Evolutionary conservation across 2,797 vertebrate species (phyloP).

Genomic region (Graptemys geographica): DNA sequence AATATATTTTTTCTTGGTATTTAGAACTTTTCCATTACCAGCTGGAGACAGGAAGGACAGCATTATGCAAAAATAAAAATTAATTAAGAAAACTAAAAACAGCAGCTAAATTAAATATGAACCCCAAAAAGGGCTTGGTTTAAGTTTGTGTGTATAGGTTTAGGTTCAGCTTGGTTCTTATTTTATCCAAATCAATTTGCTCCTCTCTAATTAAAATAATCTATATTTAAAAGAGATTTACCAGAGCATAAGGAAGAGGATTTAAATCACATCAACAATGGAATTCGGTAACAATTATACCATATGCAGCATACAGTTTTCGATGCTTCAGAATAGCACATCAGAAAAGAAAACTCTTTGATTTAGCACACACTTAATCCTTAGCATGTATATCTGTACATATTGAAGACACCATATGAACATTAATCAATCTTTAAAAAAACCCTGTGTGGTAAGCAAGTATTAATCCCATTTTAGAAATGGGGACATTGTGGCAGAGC

Average conservation of each 20-base stretch:
- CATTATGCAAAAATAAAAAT: not conserved
- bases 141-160: not conserved
- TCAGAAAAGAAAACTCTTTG: not conserved
- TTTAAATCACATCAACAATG: not conserved
- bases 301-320: not conserved
- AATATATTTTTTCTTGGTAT: not conserved
- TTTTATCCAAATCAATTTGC: not conserved
- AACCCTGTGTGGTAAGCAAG: not conserved
- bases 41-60: not conserved
- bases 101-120: not conserved
- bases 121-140: rapidly evolving
- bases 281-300: not conserved
- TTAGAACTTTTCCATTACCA: not conserved
- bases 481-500: not conserved
- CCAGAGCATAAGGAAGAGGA: not conserved
- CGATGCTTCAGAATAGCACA: not conserved
- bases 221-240: not conserved
- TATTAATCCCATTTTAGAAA: not conserved
- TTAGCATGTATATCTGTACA: not conserved
- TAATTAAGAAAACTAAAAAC: not conserved
- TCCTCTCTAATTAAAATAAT: not conserved
- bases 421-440: not conserved
- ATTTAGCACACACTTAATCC: not conserved
- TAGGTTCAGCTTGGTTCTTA: not conserved
- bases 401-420: not conserved